Conservation (phyloP, 2,797 vertebrate species). For the Delichon dasypus region DNA sequence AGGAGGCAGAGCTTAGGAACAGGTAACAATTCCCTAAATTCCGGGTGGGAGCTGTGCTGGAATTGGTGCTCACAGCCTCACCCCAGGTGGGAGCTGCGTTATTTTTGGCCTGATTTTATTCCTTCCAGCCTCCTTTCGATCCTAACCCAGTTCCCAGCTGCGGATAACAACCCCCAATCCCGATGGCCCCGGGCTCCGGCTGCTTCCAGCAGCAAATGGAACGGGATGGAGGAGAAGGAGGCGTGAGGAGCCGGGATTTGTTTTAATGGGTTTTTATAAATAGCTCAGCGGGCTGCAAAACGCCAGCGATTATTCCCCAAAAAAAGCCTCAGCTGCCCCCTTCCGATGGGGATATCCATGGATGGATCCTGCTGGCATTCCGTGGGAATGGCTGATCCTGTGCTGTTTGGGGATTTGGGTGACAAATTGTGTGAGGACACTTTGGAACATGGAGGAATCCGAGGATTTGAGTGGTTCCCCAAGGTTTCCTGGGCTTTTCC, state of each 20-base stretch:
- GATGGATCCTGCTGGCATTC: not conserved
- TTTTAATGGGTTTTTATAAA: constrained; percentile 37
- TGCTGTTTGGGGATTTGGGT: not conserved
- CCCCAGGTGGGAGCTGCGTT: not conserved
- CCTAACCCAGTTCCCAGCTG: not conserved
- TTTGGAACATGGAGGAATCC: not conserved
- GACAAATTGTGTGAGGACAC: not conserved
- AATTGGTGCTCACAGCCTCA: not conserved
- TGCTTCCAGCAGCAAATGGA: constrained; percentile 3
- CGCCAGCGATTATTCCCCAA: not conserved
- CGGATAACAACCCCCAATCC: not conserved
- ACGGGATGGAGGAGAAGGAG: not conserved
- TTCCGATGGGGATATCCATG: rapidly evolving
- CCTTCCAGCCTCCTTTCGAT: not conserved
- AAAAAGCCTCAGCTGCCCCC: not conserved
- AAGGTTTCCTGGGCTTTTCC: not conserved
- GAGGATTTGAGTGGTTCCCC: not conserved
- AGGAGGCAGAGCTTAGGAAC: not conserved
- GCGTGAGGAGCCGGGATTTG: not conserved
- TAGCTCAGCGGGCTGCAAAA: not conserved
- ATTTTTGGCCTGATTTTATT: not conserved
- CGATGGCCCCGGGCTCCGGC: not conserved
- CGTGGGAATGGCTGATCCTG: not conserved
- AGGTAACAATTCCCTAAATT: not conserved
- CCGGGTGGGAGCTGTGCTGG: not conserved